Conservation (phyloP, 2,888 invertebrate genomes). For the Meghimatium bilineatum region DNA sequence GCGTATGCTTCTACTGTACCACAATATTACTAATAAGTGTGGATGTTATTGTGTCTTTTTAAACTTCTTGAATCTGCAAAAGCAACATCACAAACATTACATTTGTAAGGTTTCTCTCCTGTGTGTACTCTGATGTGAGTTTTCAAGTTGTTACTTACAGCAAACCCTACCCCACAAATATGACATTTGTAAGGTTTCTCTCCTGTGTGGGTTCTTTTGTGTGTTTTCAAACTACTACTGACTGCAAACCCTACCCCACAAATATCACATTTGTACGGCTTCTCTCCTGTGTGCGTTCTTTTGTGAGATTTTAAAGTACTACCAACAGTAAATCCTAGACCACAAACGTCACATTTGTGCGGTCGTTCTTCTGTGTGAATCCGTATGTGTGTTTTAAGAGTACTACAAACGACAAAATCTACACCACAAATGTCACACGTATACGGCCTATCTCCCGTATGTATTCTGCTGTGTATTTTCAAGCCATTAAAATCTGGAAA, state of each 20-base stretch:
- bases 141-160: constrained; percentile 8
- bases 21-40: not conserved
- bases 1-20: too few relatives aligned
- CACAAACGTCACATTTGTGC: constrained; percentile 19
- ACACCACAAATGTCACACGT: constrained; percentile 40
- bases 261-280: constrained; percentile 43
- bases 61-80: constrained; percentile 14
- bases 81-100: constrained; percentile 31
- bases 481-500: not conserved
- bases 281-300: constrained; percentile 24
- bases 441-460: constrained; percentile 9
- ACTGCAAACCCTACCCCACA: constrained; percentile 39
- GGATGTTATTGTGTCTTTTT: not conserved
- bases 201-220: constrained; percentile 24
- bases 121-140: constrained; percentile 47
- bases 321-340: constrained; percentile 34
- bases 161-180: constrained; percentile 36
- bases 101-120: constrained; percentile 46
- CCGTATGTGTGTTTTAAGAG: not conserved
- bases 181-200: constrained; percentile 45
- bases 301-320: constrained; percentile 1
- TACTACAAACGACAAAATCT: constrained; percentile 22
- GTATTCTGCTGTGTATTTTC: not conserved
- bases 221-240: constrained; percentile 25
- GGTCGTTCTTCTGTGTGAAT: constrained; percentile 3